Base-by-base conservation (phyloP, 2,113 vertebrate species). In the Xerus inauris region DNA sequence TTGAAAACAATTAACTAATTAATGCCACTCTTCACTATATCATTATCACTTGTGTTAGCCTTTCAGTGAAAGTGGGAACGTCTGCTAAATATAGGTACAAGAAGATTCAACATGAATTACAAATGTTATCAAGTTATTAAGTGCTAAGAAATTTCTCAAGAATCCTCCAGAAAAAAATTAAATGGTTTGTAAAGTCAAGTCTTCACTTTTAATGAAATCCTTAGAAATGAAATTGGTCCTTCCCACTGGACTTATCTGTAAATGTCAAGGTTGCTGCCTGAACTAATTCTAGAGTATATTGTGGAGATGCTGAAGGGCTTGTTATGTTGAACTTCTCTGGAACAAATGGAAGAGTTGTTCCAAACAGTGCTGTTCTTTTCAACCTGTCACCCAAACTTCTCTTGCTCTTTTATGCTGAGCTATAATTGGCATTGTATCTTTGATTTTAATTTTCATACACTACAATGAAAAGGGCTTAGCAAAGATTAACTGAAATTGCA, bases 401-500 rank as follows among this genome's bases (percentile, higher is more conserved):
- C 35, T 75, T 82, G 54, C 67, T 20, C 47, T 88, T 95, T 72
- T 80, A 67, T 83, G 17, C 8, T 13, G 42, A 86, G 12, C 91
- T 85, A 57, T 91, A 88, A 82, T 81, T 65, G 65, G 20, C 57
- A n/a, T 26, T 79, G 22, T 71, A 81, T 72, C 20, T 90, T 93
- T 90, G 62, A 87, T 69, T 94, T 91, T 47, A 32, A 7, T 92
- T 80, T 95, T 73, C 64, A 73, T 28, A 87, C n/a, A 89, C 45
- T 51, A 67, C 26, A 93, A 59, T 62, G 59, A 51, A 92, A 59
- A 90, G 26, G 7, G 1, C 54, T 93, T 69, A 79, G 67, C 14
- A 83, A 87, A 75, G 24, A 47, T 64, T 40, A 57, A 73, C 51
- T 32, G 35, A 86, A 84, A 82, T 32, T 71, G 11, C 26, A 40